Base-by-base conservation (phyloP, 2,797 vertebrate genomes). In the Carcharodon carcharias region DNA sequence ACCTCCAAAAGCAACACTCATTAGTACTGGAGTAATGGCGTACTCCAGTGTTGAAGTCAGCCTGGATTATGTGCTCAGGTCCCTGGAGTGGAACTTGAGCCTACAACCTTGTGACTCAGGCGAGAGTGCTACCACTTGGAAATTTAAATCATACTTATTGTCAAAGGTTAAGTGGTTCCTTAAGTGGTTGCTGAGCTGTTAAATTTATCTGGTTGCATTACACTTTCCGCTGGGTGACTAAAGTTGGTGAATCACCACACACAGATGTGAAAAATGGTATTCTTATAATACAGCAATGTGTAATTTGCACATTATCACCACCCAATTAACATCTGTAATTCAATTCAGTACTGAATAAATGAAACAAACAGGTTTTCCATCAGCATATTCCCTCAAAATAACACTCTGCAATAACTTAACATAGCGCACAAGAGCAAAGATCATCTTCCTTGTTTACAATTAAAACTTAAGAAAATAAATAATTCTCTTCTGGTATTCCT, bases 121-220 rank as follows among this genome's bases (percentile, higher is more conserved):
- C 8, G 5, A 63, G 31, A 18, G 89, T n/a, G 16, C 58, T 16
- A 35, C 58, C 16, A n/a, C 89, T 92, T 71, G 63, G 93, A 95
- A 69, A 95, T 28, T 69, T 40, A 40, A 50, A 18, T 71, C 67
- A 95, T 95, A 71, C 40, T 71, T 9, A 63, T 93, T 94, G 92
- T 12, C 92, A 95, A 71, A 95, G 65, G 93, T 65, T 26, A 93
- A 93, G 65, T 95, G 93, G 65, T 67, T 71, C 9, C 18, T 94
- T 94, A 67, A 63, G 54, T 14, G 58, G 58, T 35, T 56, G 26
- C 58, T 91, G 88, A 91, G 26, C 65, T 95, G 93, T 54, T 69
- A 14, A 93, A 93, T 65, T 35, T 65, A 0, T 65, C 23, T 61
- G 58, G 21, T 40, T 93, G 58, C 40, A 65, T 93, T 93, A 88